phyloP scores from a whole-genome alignment of 1,140 invertebrate species.

The Drosophila sp. region DNA sequence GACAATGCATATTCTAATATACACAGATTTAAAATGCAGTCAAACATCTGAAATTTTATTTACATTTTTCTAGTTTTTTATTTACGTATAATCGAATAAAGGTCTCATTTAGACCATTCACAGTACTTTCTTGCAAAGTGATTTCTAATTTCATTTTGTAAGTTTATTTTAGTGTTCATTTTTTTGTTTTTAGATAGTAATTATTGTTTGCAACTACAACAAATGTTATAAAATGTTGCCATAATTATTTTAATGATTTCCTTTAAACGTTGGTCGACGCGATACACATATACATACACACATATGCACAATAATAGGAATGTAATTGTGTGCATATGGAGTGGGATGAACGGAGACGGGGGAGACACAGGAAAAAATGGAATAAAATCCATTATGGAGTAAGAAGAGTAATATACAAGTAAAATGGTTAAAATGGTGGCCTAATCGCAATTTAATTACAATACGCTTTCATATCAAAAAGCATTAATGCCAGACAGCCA shows the following conservation, averaged over 20 bases:
- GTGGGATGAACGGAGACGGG: background rate
- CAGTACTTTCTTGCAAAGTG: constrained; percentile 21
- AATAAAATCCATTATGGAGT: constrained; percentile 82
- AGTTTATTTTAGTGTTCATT: constrained; percentile 11
- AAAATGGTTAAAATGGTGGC: constrained; percentile 84
- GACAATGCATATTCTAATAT: too few relatives aligned
- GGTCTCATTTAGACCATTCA: constrained; percentile 9
- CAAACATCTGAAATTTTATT: background rate
- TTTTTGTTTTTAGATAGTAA: constrained; percentile 59
- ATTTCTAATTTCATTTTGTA: constrained; percentile 31
- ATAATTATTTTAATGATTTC: constrained; percentile 83
- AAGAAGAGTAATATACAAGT: constrained; percentile 79
- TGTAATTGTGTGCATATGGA: constrained; percentile 68
- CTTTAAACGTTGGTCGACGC: constrained; percentile 74
- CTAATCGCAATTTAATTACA: constrained; percentile 84
- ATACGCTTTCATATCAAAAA: constrained; percentile 83
- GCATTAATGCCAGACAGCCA: constrained; percentile 73
- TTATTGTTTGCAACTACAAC: constrained; percentile 75
- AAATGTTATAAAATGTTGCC: constrained; percentile 75
- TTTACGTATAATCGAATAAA: constrained; percentile 3
- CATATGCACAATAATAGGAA: constrained; percentile 52
- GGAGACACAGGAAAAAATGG: constrained; percentile 61
- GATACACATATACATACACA: constrained; percentile 29
- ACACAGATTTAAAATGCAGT: too few relatives aligned
- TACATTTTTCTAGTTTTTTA: too few relatives aligned